phyloP scores from a whole-genome alignment of 2,888 invertebrate genomes.

The Tuta absoluta region DNA sequence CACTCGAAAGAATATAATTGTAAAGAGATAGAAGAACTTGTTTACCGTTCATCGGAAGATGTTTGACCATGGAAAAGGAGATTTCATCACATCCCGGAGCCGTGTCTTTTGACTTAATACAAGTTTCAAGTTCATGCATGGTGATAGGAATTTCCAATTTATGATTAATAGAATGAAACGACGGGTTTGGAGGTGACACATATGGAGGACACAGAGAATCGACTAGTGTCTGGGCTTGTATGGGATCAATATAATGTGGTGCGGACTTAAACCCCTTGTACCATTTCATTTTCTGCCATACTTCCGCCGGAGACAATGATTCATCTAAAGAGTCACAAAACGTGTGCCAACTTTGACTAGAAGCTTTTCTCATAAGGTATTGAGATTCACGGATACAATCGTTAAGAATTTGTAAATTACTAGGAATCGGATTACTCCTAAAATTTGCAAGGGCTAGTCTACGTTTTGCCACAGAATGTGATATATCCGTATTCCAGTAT shows the following conservation, averaged over 20 bases:
- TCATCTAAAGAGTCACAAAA: constrained; percentile 25
- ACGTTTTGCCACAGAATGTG: constrained; percentile 2
- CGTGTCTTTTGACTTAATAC: constrained; percentile 27
- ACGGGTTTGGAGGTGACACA: neutral
- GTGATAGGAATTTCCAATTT: neutral
- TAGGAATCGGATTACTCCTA: constrained; percentile 12
- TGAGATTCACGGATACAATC: constrained; percentile 6
- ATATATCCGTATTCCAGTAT: constrained; percentile 4
- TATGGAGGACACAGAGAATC: neutral
- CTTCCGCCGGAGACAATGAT: neutral
- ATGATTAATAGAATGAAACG: neutral
- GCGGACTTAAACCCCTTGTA: constrained; percentile 14
- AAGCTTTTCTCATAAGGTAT: neutral
- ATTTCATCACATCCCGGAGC: constrained; percentile 29
- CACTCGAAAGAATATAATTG: neutral
- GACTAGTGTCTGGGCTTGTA: neutral
- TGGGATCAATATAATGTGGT: neutral
- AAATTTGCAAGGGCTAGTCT: constrained; percentile 7
- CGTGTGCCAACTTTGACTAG: constrained; percentile 17
- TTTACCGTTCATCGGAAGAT: neutral
- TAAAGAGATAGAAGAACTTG: neutral
- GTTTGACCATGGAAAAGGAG: constrained; percentile 20
- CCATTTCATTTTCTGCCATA: constrained; percentile 25
- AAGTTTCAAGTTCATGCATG: constrained; percentile 21
- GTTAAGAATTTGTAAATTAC: neutral